These are phyloP conservation scores for Rhinichthys osculus DNA, from an alignment of 2,797 vertebrate genomes.

Conservation along the genomic window DNA sequence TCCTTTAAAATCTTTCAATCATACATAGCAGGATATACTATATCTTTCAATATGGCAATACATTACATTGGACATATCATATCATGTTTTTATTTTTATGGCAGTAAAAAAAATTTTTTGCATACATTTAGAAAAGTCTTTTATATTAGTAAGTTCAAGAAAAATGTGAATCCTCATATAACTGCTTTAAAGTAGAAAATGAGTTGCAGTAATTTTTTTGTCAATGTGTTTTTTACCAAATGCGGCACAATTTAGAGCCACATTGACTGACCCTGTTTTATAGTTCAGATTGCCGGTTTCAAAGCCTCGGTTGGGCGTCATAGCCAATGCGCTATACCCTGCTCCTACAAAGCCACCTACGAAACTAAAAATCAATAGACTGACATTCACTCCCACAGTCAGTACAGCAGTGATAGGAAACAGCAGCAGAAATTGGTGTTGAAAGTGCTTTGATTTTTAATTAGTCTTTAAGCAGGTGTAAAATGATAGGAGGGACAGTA, in stretches of 20 bases:
- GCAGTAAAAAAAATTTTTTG: not conserved
- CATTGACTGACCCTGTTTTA: constrained; percentile 23
- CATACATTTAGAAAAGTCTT: not conserved
- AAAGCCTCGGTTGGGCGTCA: constrained; percentile 11
- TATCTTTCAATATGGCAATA: not conserved
- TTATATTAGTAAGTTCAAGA: not conserved
- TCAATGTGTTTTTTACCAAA: not conserved
- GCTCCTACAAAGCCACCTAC: constrained; percentile 20
- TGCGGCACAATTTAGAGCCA: constrained; percentile 11
- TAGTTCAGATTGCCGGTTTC: constrained; percentile 15
- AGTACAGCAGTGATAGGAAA: constrained; percentile 23
- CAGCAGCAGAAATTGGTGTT: not conserved
- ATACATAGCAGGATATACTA: not conserved
- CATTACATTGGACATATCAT: not conserved
- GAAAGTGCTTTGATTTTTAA: constrained; percentile 20
- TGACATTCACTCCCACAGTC: constrained; percentile 21
- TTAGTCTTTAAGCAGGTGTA: not conserved
- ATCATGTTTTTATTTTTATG: not conserved
- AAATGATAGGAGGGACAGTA: not conserved
- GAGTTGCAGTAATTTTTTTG: not conserved
- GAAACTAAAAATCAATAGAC: constrained; percentile 39
- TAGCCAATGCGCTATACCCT: constrained; percentile 1
- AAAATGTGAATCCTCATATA: too few relatives aligned
- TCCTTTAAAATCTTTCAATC: not conserved
- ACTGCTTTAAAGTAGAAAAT: not conserved